Percentiles rank a stretch among this genome's conserved stretches.
These are phyloP conservation scores for Pycnonotus jocosus DNA, from an alignment of 2,113 vertebrate species.

Conservation along the genomic window DNA sequence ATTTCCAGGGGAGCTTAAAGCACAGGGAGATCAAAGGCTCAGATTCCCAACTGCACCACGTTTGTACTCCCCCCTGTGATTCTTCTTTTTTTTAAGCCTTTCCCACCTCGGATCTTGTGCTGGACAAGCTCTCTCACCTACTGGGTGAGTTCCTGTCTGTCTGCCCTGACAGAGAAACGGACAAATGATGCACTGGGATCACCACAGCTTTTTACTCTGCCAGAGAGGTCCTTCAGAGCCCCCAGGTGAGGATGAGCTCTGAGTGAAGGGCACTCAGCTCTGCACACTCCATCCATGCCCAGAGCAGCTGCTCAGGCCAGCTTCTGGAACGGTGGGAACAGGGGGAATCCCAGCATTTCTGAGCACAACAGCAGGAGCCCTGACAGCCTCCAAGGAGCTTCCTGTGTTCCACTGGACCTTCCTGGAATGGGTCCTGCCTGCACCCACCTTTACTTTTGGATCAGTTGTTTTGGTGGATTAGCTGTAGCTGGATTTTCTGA, in stretches of 20 bases:
- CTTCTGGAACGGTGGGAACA: rapidly evolving
- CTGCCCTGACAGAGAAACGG: background rate
- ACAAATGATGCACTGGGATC: background rate
- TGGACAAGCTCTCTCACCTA: background rate
- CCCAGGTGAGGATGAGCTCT: background rate
- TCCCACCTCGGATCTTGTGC: background rate
- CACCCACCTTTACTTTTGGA: rapidly evolving
- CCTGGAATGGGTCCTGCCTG: background rate
- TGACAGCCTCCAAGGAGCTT: background rate
- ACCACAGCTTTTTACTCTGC: background rate
- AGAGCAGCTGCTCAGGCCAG: background rate
- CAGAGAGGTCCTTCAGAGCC: background rate
- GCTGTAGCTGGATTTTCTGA: background rate
- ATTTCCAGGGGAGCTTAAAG: background rate
- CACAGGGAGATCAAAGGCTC: background rate
- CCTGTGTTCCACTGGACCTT: rapidly evolving
- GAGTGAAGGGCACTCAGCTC: background rate
- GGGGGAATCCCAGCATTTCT: background rate
- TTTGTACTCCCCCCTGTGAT: background rate
- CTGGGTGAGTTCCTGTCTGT: background rate
- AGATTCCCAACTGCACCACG: background rate
- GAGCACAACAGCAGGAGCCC: background rate
- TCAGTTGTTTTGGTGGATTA: background rate
- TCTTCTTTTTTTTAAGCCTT: background rate
- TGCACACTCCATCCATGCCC: background rate